phyloP scores from a whole-genome alignment of 2,113 vertebrate genomes.

The Macquaria ambigua region DNA sequence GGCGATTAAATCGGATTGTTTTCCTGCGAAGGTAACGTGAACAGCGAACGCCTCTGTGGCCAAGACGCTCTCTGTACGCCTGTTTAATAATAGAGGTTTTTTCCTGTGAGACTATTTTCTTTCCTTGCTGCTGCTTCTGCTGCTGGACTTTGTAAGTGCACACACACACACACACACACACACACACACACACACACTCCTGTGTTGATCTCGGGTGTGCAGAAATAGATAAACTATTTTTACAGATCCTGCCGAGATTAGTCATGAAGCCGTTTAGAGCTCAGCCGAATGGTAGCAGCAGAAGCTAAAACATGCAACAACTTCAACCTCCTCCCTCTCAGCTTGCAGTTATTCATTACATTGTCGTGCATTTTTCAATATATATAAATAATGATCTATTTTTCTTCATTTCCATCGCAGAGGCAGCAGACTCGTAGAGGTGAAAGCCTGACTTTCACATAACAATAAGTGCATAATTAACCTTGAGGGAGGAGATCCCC shows the following conservation, averaged over 20 bases:
- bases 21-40: constrained; percentile 17
- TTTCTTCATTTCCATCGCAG: constrained; percentile 40
- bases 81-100: constrained; percentile 53
- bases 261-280: constrained; percentile 66
- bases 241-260: constrained; percentile 74
- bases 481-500: constrained; percentile 56
- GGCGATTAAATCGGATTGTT: constrained; percentile 31
- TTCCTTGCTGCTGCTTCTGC: constrained; percentile 17
- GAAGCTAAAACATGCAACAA: constrained; percentile 52
- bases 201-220: constrained; percentile 52
- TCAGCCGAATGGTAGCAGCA: not conserved
- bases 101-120: constrained; percentile 54
- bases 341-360: constrained; percentile 18
- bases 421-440: constrained; percentile 55
- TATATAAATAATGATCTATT: constrained; percentile 48
- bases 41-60: not conserved
- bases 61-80: not conserved
- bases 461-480: constrained; percentile 77
- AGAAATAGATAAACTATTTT: constrained; percentile 83
- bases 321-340: constrained; percentile 23
- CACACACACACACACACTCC: constrained; percentile 5
- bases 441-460: constrained; percentile 67
- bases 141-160: constrained; percentile 29
- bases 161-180: constrained; percentile 31
- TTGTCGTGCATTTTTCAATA: not conserved